Evolutionary conservation across 2,888 invertebrate genomes (phyloP).

Genomic region (Torymus aiolomorphi): DNA sequence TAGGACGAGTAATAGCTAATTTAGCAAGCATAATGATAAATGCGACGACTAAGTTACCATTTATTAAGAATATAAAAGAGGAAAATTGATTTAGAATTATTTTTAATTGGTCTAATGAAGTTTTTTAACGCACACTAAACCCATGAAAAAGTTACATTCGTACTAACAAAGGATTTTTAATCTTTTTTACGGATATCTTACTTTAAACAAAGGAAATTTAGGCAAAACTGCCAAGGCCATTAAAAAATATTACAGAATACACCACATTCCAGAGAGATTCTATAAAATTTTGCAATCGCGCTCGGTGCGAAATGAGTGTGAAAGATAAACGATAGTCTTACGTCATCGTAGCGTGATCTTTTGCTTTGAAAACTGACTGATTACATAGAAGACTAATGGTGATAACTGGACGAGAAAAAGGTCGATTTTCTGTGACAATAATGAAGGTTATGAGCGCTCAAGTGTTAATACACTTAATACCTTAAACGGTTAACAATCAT

Average conservation of each 20-base stretch:
- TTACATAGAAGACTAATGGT: constrained; percentile 45
- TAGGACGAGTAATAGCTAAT: constrained; percentile 20
- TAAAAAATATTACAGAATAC: constrained; percentile 13
- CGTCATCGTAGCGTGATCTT: constrained; percentile 47
- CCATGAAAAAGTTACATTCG: too few relatives aligned
- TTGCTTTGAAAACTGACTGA: constrained; percentile 29
- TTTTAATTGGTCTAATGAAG: too few relatives aligned
- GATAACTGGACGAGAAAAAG: constrained; percentile 44
- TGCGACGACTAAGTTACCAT: neutral
- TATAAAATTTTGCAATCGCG: constrained; percentile 23
- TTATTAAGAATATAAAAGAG: neutral
- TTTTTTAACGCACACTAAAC: too few relatives aligned
- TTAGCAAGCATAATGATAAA: constrained; percentile 5
- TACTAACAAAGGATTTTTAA: too few relatives aligned
- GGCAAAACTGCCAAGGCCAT: neutral
- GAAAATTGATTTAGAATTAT: too few relatives aligned
- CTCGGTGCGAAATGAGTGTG: constrained; percentile 7
- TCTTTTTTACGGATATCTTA: too few relatives aligned
- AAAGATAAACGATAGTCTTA: constrained; percentile 52
- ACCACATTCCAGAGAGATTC: constrained; percentile 19
- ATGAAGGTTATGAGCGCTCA: neutral
- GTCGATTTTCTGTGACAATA: constrained; percentile 20
- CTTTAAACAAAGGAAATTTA: too few relatives aligned
- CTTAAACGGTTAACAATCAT: neutral
- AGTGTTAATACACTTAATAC: constrained; percentile 13